These are phyloP conservation scores for Mystacides longicornis DNA, from an alignment of 2,888 invertebrate genomes.

Conservation along the genomic window DNA sequence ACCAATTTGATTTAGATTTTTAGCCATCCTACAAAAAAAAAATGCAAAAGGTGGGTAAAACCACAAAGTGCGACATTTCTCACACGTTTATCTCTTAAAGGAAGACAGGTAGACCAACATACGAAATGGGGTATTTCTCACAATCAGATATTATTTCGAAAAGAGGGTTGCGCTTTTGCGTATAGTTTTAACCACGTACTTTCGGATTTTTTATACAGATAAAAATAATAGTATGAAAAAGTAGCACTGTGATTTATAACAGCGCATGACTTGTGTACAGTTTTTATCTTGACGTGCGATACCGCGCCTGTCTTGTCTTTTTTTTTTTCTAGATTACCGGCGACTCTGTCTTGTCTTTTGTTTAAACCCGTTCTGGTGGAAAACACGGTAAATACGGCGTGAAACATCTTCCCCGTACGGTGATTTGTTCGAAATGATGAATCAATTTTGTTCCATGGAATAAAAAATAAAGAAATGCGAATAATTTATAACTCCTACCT, in stretches of 20 bases:
- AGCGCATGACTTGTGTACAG: background rate
- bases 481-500: background rate
- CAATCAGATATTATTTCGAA: too few species aligned
- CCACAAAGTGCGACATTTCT: too few species aligned
- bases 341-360: slow-evolving; percentile 20
- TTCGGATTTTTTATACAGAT: background rate
- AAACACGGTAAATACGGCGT: slow-evolving; percentile 2
- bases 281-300: slow-evolving; percentile 1
- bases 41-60: too few species aligned
- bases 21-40: too few species aligned
- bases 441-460: background rate
- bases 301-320: slow-evolving; percentile 1
- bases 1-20: too few species aligned
- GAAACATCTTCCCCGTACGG: background rate
- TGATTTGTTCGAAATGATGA: background rate
- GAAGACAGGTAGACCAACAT: too few species aligned
- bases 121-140: too few species aligned
- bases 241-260: background rate
- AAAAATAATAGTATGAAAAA: background rate
- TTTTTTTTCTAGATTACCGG: too few species aligned
- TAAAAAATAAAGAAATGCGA: background rate
- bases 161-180: too few species aligned
- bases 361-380: slow-evolving; percentile 21
- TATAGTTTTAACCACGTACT: too few species aligned
- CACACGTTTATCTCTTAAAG: too few species aligned